Evolutionary conservation across 2,113 vertebrate genomes (phyloP), one percentile per base, ranked within the genome.

Genomic region (Noturus placidus): DNA sequence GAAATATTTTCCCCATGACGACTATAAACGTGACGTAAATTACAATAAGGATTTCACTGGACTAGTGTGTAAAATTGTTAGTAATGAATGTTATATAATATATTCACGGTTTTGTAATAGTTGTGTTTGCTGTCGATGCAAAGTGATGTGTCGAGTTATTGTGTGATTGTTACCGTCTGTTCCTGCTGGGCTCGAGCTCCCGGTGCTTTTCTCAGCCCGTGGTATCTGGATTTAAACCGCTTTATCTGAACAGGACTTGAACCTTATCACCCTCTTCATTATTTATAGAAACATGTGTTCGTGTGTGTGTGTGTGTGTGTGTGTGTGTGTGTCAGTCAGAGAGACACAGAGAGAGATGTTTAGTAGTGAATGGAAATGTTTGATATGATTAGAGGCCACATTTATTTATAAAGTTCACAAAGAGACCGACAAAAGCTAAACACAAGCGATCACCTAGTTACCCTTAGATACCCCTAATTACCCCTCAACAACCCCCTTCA

Each of bases 231-330:
- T 87, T 87, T 63, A 13, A 74, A 42, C 17, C 20, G 11, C 82
- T 46, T 79, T 69, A 89, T 76, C 38, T 42, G 20, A 2, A 22
- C 70, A 42, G 70, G 70, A 50, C 22, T 78, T 52, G 5, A 81
- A 81, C 54, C 20, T 59, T 87, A 83, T 90, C 81, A 72, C 67
- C 46, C 63, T 80, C 87, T 90, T 57, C 50, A 79, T 84, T 88
- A 88, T 90, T 88, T 88, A 86, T 86, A 81, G 86, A 87, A 52
- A 19, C 85, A 59, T 63, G 74, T 65, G 67, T 67, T 57, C 13
- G 57, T 78, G 82, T 82, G 63, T 38, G 86, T 57, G 78, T 80
- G 85, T 86, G 85, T 80, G 59, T 77, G 84, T 86, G 20, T 57
- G 83, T 74, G 83, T 56, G 67, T 46, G 77, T 80, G 85, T 86